Evolutionary conservation across 2,113 vertebrate species (phyloP), one percentile per base, ranked within the genome.

Genomic region (Cricetomys ansorgei): DNA sequence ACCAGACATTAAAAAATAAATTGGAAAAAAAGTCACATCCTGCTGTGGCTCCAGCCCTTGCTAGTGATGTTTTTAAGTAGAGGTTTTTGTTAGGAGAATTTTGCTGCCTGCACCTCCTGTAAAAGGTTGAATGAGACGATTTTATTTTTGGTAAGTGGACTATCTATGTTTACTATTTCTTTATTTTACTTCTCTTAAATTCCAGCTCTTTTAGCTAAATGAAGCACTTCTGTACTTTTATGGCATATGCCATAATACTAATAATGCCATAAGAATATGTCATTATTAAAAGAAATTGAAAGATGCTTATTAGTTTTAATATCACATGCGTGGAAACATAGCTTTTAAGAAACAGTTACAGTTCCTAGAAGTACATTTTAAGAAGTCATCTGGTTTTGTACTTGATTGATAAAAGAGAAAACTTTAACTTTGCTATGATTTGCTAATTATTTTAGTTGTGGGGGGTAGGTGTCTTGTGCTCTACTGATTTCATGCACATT

Each of bases 1-100:
- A 91, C 40, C 31, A 96, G 96, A 96, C 81, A 96, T 96, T 97
- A 86, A 97, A 97, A 96, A 96, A 80, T 87, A 97, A 96, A 97
- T 94, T 96, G 96, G 77, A 96, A 96, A 90, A 94, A 80, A 95
- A 97, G 96, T 95, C 93, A 83, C 88, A 94, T 96, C 81, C 91
- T 95, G 73, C 77, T 45, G 13, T 31, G 43, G 48, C 94, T 94
- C 84, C 77, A 97, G 94, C 83, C 64, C 72, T 96, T 96, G 95
- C 93, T 91, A 91, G 72, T 57, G 81, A 79, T 48, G 88, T 84
- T 97, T 97, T 97, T 81, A 97, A 96, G 79, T 84, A 80, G 95
- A 88, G 69, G 53, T 89, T 96, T 72, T 62, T 40, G 53, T 96
- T 97, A 96, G 43, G 91, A 96, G 96, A 97, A 89, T 87, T 96